phyloP scores from a whole-genome alignment of 2,888 invertebrate genomes.

The Zaprionus bogoriensis region DNA sequence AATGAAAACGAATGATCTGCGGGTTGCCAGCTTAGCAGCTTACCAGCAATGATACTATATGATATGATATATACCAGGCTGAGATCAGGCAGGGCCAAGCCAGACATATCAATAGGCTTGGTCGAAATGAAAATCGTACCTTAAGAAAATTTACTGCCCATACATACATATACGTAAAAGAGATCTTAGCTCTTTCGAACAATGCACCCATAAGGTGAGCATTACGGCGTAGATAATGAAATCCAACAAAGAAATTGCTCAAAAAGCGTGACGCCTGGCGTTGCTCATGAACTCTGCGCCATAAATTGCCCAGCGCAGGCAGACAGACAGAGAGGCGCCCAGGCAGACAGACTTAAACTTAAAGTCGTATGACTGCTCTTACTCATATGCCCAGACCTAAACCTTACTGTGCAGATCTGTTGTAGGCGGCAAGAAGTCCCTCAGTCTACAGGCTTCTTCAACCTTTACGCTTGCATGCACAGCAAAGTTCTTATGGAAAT shows the following conservation, averaged over 20 bases:
- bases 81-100: too few species aligned
- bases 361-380: too few species aligned
- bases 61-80: too few species aligned
- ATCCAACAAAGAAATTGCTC: constrained; percentile 70
- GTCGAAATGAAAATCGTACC: background rate
- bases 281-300: constrained; percentile 72
- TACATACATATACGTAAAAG: constrained; percentile 7
- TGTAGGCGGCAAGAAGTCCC: too few species aligned
- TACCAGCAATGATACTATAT: too few species aligned
- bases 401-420: too few species aligned
- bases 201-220: constrained; percentile 65
- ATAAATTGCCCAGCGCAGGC: constrained; percentile 63
- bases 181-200: constrained; percentile 54
- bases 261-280: constrained; percentile 69
- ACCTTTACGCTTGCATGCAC: constrained; percentile 1
- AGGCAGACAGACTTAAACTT: constrained; percentile 15
- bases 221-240: constrained; percentile 69
- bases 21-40: background rate
- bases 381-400: background rate
- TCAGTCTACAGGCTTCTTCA: background rate
- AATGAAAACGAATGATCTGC: background rate
- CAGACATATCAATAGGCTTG: background rate
- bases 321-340: constrained; percentile 12
- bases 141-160: background rate
- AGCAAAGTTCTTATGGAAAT: constrained; percentile 59